These are phyloP conservation scores for Donacobius atricapilla DNA, from an alignment of 2,113 vertebrate species.

Conservation along the genomic window DNA sequence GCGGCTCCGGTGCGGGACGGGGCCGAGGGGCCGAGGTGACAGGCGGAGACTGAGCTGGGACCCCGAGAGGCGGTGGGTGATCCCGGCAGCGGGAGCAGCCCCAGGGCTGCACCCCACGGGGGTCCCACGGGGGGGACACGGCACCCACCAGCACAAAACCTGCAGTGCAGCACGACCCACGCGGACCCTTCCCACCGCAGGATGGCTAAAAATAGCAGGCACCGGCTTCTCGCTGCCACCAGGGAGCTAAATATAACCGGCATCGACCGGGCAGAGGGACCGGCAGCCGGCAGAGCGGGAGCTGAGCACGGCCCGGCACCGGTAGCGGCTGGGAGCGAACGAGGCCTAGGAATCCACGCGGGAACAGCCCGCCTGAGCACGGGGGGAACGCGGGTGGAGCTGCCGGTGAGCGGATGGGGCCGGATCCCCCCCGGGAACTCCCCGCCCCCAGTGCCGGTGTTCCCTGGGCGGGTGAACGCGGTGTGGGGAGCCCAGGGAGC, in stretches of 20 bases:
- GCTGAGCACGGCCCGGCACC: not conserved
- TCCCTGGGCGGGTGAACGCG: not conserved
- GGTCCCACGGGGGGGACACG: accelerated
- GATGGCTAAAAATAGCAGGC: constrained; percentile 29
- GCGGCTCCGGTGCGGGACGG: accelerated
- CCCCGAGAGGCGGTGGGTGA: accelerated
- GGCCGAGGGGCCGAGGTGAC: not conserved
- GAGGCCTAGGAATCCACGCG: not conserved
- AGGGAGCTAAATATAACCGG: constrained; percentile 5
- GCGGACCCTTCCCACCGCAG: not conserved
- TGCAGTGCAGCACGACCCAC: constrained; percentile 21
- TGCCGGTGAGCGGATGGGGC: not conserved
- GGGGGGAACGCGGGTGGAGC: accelerated
- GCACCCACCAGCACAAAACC: not conserved
- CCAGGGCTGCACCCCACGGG: accelerated
- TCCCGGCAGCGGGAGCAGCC: not conserved
- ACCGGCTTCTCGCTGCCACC: not conserved
- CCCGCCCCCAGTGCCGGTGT: not conserved
- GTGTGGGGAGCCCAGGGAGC: not conserved
- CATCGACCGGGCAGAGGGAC: constrained; percentile 4
- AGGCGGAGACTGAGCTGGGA: not conserved
- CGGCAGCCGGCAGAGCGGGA: not conserved
- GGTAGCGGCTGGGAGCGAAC: not conserved
- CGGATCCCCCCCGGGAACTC: not conserved
- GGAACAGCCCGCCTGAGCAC: not conserved